These are phyloP conservation scores for Pollenia griseotomentosa DNA, from an alignment of 2,888 invertebrate genomes.

Conservation along the genomic window DNA sequence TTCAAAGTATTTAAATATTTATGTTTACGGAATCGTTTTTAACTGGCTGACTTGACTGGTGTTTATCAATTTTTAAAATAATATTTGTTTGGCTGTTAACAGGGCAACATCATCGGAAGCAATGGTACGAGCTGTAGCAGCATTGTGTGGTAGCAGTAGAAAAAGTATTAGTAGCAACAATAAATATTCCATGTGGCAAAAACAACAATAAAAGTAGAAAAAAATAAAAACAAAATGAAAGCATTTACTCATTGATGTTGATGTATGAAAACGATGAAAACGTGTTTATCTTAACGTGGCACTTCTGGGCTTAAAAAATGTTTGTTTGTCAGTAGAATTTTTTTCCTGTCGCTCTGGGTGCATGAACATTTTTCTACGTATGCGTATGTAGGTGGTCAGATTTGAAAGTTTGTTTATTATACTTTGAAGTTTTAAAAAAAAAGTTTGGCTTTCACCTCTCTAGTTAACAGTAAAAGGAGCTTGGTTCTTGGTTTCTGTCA, in stretches of 20 bases:
- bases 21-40: conserved; percentile 9
- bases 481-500: background rate
- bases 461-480: background rate
- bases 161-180: conserved; percentile 34
- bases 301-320: conserved; percentile 64
- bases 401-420: background rate
- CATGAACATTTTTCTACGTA: background rate
- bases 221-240: conserved; percentile 32
- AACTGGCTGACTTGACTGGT: conserved; percentile 52
- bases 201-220: background rate
- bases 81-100: conserved; percentile 47
- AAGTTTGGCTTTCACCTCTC: too few species aligned
- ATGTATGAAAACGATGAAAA: conserved; percentile 68
- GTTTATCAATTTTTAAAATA: conserved; percentile 66
- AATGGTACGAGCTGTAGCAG: background rate
- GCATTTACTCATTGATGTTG: conserved; percentile 58
- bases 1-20: conserved; percentile 36
- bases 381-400: background rate
- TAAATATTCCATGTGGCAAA: background rate
- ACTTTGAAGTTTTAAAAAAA: too few species aligned
- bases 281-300: conserved; percentile 70
- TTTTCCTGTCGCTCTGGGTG: conserved; percentile 1
- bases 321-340: conserved; percentile 42
- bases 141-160: conserved; percentile 13
- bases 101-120: conserved; percentile 20